Evolutionary conservation across 1,140 invertebrate species (phyloP).

Genomic region (Drosophila santomea): DNA sequence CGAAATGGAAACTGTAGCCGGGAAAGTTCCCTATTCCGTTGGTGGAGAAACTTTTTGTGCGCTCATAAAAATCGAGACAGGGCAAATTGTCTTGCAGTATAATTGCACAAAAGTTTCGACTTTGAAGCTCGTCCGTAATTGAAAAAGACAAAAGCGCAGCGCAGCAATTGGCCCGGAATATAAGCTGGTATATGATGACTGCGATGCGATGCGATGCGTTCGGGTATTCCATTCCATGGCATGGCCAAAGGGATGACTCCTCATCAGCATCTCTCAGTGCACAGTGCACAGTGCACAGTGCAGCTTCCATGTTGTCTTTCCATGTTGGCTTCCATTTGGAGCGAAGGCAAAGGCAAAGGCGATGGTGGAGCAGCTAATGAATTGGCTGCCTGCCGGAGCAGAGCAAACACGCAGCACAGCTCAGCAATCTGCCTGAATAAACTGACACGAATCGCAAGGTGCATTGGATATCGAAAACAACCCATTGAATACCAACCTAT

Average conservation of each 20-base stretch:
- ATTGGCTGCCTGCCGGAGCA: slow-evolving; percentile 45
- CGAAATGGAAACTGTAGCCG: slow-evolving; percentile 30
- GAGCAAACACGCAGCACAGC: slow-evolving; percentile 29
- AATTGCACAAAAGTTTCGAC: slow-evolving; percentile 56
- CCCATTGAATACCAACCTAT: background rate
- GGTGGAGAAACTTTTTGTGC: slow-evolving; percentile 24
- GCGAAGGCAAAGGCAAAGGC: background rate
- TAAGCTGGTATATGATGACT: background rate
- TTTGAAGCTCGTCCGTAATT: slow-evolving; percentile 52
- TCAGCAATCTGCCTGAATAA: slow-evolving; percentile 33
- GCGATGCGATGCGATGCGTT: background rate
- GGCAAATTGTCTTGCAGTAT: slow-evolving; percentile 51
- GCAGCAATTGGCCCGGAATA: slow-evolving; percentile 24
- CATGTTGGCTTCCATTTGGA: slow-evolving; percentile 1
- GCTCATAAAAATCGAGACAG: slow-evolving; percentile 51
- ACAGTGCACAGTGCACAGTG: slow-evolving; percentile 7
- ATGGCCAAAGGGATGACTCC: slow-evolving; percentile 7
- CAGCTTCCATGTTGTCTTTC: slow-evolving; percentile 30
- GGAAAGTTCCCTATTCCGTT: slow-evolving; percentile 17
- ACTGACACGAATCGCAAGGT: slow-evolving; percentile 37
- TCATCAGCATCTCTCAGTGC: slow-evolving; percentile 29
- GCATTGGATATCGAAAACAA: slow-evolving; percentile 24
- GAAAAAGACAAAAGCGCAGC: slow-evolving; percentile 60
- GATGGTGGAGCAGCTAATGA: slow-evolving; percentile 19
- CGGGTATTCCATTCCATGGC: background rate